Percentiles rank a stretch among this genome's conserved stretches.
phyloP scores from a whole-genome alignment of 2,888 invertebrate species.

The Entomobrya multifasciata region DNA sequence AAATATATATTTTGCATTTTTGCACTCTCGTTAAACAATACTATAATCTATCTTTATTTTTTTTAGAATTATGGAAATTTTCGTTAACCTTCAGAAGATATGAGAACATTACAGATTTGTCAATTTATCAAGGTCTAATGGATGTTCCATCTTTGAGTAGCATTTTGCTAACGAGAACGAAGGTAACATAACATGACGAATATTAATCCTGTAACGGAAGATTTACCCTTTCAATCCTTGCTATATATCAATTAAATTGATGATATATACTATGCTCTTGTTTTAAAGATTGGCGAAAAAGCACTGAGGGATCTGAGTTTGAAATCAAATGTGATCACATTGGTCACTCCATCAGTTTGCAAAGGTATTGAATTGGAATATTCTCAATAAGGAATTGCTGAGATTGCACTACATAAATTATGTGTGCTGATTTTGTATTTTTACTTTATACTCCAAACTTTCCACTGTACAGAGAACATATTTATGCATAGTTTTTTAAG shows the following conservation, averaged over 20 bases:
- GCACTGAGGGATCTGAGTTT: slow-evolving; percentile 48
- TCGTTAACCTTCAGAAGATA: slow-evolving; percentile 70
- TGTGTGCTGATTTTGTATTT: too few relatives aligned
- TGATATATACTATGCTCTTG: too few relatives aligned
- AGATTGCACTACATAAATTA: too few relatives aligned
- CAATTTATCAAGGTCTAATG: slow-evolving; percentile 72
- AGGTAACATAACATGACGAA: slow-evolving; percentile 46
- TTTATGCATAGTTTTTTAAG: too few relatives aligned
- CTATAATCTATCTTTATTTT: not conserved
- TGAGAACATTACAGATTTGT: slow-evolving; percentile 70
- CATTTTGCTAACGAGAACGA: slow-evolving; percentile 66
- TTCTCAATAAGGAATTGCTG: slow-evolving; percentile 18
- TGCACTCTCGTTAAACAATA: not conserved
- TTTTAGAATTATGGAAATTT: slow-evolving; percentile 70
- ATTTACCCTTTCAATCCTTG: too few relatives aligned
- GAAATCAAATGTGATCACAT: slow-evolving; percentile 57
- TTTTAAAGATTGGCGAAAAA: slow-evolving; percentile 54
- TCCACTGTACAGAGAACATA: too few relatives aligned
- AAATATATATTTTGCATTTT: not conserved
- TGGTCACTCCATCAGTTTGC: slow-evolving; percentile 62
- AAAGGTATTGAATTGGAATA: slow-evolving; percentile 62
- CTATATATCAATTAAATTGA: too few relatives aligned
- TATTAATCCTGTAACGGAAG: too few relatives aligned
- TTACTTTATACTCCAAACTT: too few relatives aligned
- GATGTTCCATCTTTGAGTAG: slow-evolving; percentile 60